Conservation (phyloP, 2,113 vertebrate genomes). For the Antechinus flavipes region DNA sequence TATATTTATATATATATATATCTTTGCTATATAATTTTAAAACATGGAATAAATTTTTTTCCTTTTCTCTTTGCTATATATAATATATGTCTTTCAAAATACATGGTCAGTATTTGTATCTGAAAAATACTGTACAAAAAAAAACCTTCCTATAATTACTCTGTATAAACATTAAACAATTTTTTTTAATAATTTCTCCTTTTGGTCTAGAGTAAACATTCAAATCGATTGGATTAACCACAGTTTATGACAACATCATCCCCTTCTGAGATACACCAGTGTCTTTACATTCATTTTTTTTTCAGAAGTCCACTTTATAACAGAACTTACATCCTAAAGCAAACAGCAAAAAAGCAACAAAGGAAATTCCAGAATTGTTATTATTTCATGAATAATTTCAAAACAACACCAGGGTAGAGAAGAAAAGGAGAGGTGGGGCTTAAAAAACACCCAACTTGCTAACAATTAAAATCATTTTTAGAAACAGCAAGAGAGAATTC, state of each 20-base stretch:
- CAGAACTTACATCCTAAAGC: slow-evolving; percentile 81
- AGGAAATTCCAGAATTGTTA: slow-evolving; percentile 80
- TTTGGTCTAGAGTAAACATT: slow-evolving; percentile 93
- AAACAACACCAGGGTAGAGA: slow-evolving; percentile 76
- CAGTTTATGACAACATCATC: slow-evolving; percentile 92
- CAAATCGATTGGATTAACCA: slow-evolving; percentile 89
- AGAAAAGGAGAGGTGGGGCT: slow-evolving; percentile 47
- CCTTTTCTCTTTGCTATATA: slow-evolving; percentile 84
- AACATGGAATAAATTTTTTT: slow-evolving; percentile 83
- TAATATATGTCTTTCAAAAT: slow-evolving; percentile 90
- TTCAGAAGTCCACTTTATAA: slow-evolving; percentile 85
- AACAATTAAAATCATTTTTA: slow-evolving; percentile 79
- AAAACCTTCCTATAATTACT: slow-evolving; percentile 89
- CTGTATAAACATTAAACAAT: slow-evolving; percentile 95
- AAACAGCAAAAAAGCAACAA: slow-evolving; percentile 80
- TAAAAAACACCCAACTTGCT: slow-evolving; percentile 78
- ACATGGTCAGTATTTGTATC: slow-evolving; percentile 92
- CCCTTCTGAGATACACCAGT: slow-evolving; percentile 86
- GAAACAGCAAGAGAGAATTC: slow-evolving; percentile 81
- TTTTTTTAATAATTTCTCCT: slow-evolving; percentile 88
- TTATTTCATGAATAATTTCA: slow-evolving; percentile 84
- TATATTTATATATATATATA: slow-evolving; percentile 64
- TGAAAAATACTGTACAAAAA: slow-evolving; percentile 97
- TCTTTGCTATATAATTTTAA: slow-evolving; percentile 86
- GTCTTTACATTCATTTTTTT: slow-evolving; percentile 92